Evolutionary conservation across 2,797 vertebrate genomes (phyloP).

Genomic region (Bucorvus abyssinicus): DNA sequence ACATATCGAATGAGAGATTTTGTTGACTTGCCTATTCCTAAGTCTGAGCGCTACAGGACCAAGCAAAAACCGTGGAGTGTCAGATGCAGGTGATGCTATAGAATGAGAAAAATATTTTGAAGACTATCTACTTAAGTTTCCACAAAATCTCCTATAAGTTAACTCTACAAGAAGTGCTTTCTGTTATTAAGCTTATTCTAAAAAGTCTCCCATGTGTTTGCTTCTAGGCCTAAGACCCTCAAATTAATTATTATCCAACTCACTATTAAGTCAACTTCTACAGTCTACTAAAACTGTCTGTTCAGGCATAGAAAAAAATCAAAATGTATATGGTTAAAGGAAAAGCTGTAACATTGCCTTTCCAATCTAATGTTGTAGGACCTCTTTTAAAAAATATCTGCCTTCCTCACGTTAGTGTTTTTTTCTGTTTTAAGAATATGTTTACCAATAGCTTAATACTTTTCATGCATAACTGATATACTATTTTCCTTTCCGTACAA

Average conservation of each 20-base stretch:
- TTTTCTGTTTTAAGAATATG: background rate
- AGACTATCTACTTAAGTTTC: background rate
- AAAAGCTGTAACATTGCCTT: background rate
- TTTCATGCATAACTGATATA: background rate
- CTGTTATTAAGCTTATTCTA: background rate
- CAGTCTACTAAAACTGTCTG: background rate
- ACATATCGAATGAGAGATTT: background rate
- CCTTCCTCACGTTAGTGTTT: background rate
- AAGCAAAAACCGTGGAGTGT: background rate
- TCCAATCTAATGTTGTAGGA: background rate
- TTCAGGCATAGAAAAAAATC: background rate
- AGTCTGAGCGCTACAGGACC: background rate
- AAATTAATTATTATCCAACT: background rate
- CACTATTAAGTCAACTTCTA: background rate
- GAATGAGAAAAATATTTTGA: background rate
- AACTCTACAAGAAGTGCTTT: background rate
- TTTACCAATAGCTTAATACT: background rate
- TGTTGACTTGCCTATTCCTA: background rate
- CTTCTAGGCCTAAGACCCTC: background rate
- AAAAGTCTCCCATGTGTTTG: background rate
- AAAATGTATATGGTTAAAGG: background rate
- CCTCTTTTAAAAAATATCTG: background rate
- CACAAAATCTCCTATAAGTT: background rate
- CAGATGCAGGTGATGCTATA: background rate
- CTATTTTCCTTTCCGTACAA: background rate